phyloP scores from a whole-genome alignment of 2,113 vertebrate species.

The Baryphthengus martii region DNA sequence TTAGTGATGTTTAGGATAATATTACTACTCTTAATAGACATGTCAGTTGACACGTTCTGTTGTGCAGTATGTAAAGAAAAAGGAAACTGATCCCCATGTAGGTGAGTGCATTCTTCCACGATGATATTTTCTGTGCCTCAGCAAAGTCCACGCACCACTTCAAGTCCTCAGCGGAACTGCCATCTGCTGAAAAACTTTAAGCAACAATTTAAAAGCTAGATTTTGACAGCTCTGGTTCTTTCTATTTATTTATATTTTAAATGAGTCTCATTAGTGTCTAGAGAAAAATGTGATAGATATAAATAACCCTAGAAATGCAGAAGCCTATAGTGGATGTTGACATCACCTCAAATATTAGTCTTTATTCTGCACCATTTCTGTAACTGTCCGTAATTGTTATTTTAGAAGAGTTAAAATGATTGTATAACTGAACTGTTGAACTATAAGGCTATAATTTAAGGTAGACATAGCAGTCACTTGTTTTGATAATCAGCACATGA shows the following conservation, averaged over 20 bases:
- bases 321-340: neutral
- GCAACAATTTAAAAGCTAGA: neutral
- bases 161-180: neutral
- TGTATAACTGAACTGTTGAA: neutral
- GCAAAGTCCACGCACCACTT: neutral
- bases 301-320: neutral
- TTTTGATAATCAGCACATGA: neutral
- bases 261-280: neutral
- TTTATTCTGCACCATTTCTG: neutral
- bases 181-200: neutral
- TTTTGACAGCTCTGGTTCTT: neutral
- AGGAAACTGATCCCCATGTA: neutral
- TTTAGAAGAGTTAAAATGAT: neutral
- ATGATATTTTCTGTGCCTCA: neutral
- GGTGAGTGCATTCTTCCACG: neutral
- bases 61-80: neutral
- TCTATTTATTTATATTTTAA: neutral
- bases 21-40: neutral
- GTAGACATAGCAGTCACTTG: neutral
- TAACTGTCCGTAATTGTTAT: neutral
- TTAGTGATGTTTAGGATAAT: neutral
- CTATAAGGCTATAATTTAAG: neutral
- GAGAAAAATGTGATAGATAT: neutral
- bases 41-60: neutral
- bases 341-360: neutral